Evolutionary conservation across 2,113 vertebrate genomes (phyloP).

Genomic region (Cyanistes caeruleus): DNA sequence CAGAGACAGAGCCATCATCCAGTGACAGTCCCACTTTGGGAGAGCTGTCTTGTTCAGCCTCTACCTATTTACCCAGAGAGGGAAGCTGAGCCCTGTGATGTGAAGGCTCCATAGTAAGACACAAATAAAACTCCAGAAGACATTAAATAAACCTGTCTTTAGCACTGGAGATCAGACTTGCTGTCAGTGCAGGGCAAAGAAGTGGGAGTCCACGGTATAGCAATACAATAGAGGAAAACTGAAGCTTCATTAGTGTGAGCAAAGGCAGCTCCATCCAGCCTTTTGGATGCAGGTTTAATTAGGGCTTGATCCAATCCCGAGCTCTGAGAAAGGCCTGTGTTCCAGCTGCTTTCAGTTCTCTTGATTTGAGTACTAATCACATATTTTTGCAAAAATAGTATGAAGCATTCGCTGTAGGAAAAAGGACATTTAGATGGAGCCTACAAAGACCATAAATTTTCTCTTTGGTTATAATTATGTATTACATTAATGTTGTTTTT

Average conservation of each 20-base stretch:
- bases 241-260: background rate
- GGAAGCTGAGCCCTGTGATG: background rate
- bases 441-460: background rate
- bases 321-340: background rate
- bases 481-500: background rate
- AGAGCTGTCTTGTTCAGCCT: background rate
- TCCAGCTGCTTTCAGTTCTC: background rate
- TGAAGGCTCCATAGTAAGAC: background rate
- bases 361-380: background rate
- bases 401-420: background rate
- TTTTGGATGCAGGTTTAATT: background rate
- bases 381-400: background rate
- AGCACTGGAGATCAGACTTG: background rate
- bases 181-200: background rate
- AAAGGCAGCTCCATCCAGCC: background rate
- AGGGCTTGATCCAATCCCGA: background rate
- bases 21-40: background rate
- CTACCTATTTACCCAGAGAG: background rate
- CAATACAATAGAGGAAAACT: background rate
- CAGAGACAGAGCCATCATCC: background rate
- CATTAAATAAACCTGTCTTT: background rate
- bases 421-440: background rate
- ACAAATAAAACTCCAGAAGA: background rate
- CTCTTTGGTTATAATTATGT: background rate
- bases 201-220: background rate